Base-by-base conservation (phyloP, 2,797 vertebrate species). In the Centropyge bicolor region DNA sequence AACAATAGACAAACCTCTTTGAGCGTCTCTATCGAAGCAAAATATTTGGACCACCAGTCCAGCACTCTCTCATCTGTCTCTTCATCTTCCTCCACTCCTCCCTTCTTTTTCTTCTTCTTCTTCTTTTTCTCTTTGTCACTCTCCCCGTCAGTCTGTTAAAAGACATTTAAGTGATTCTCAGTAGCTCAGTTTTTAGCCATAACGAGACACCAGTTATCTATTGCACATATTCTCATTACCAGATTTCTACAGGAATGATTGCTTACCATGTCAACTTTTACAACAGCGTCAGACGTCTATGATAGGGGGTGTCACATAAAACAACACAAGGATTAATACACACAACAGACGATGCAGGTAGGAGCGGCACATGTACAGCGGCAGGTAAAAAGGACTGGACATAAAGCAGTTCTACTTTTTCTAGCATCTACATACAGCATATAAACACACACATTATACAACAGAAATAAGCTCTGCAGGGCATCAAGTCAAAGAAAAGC, bases 1-100 rank as follows among this genome's bases (percentile, higher is more conserved):
- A 2, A 54, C 19, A 74, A n/a, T 5, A 22, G 20, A 76, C 85
- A 54, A 89, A 99, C 98, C 97, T 98, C 98, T 92, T 97, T 98
- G 88, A 99, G 95, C 0, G 98, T 99, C 81, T 99, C 98, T 0
- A 99, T 98, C 48, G 98, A 99, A 41, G 97, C 96, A 17, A 99
- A 99, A 84, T 99, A 99, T 85, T 99, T 99, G 78, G 98, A 99
- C 98, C 98, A 99, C 98, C 98, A 99, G 90, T 99, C 98, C 91
- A 99, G 90, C 94, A 97, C 96, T 85, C 97, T 96, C 89, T 99
- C 98, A 0, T 99, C 97, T 0, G 95, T 93, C 89, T 99, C 98
- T 7, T 98, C 98, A 2, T 99, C 97, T 62, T 99, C 98, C 0
- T 75, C 89, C 17, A 95, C 95, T 5, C 96, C 97, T 0, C 93